Evolutionary conservation across 92 coral and sea anemone genomes (phyloP), one percentile per base, ranked within the genome.

Genomic region (Palythoa grandis): DNA sequence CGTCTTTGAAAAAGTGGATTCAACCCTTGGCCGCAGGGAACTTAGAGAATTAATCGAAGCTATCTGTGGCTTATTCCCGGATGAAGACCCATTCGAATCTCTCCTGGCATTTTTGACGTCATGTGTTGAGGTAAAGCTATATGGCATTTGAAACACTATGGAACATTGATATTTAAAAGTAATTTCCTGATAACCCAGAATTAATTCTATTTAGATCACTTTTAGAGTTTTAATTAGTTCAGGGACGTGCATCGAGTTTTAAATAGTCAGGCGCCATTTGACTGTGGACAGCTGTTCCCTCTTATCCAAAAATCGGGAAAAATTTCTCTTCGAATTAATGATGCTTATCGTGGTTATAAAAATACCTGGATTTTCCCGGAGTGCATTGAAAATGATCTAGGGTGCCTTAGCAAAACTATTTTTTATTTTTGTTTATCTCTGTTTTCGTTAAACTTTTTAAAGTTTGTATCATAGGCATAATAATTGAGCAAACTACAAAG

Each of bases 1-100:
- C 74, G 84, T 90, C 47, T 84, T 92, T 68, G 82, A 92, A 74
- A 72, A 76, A 20, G 91, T 90, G 69, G 86, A 77, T 19, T 73
- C 77, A 60, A 82, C 93, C 60, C 83, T 96, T 20, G 92, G 90
- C 87, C 91, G 94, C 38, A 84, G 83, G 52, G 94, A 91, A n/a
- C 91, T 96, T 72, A 98, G 95, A 78, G 94, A 92, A 54, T 90
- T 92, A 22, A 93, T 96, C 71, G 94, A 96, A 2, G 74, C 89
- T 38, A 83, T 96, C 70, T 89, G 87, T 69, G 74, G 69, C 50
- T 68, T 58, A 70, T 90, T 83, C 38, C 78, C 87, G 23, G 94
- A 94, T 7, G 95, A 93, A 23, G 98, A 95, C 50, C 89, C 86
- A 22, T 96, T 96, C 85, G 98, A 96, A 63, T 84, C 92, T 25